Percentiles rank a stretch among this genome's conserved stretches.
Conservation (phyloP, 2,113 vertebrate genomes). For the Oxyruncus cristatus region DNA sequence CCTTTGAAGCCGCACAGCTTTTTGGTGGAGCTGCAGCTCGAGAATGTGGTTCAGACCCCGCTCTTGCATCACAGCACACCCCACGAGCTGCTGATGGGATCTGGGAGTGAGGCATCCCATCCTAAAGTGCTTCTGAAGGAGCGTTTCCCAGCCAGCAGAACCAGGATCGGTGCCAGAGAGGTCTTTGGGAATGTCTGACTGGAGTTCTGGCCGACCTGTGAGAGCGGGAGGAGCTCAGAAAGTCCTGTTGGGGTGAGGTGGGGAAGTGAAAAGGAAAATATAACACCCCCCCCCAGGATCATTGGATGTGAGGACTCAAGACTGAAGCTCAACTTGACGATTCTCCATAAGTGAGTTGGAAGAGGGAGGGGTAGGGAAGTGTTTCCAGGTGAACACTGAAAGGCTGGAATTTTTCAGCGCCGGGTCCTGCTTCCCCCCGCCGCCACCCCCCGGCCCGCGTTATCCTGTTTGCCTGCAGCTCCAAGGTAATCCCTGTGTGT, state of each 20-base stretch:
- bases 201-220: background rate
- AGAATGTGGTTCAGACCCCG: background rate
- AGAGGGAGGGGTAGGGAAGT: background rate
- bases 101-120: background rate
- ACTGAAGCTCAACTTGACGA: background rate
- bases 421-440: background rate
- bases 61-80: background rate
- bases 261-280: background rate
- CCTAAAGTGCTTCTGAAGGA: background rate
- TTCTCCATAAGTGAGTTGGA: background rate
- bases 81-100: background rate
- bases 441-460: background rate
- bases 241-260: background rate
- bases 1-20: background rate
- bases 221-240: background rate
- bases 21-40: background rate
- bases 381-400: background rate
- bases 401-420: background rate
- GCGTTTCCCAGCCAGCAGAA: background rate
- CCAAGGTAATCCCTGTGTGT: background rate
- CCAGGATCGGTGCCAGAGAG: background rate
- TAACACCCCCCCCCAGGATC: fast-evolving
- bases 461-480: background rate
- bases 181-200: background rate
- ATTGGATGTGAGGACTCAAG: fast-evolving